Base-by-base conservation (phyloP, 2,113 vertebrate genomes). In the Okapia johnstoni region DNA sequence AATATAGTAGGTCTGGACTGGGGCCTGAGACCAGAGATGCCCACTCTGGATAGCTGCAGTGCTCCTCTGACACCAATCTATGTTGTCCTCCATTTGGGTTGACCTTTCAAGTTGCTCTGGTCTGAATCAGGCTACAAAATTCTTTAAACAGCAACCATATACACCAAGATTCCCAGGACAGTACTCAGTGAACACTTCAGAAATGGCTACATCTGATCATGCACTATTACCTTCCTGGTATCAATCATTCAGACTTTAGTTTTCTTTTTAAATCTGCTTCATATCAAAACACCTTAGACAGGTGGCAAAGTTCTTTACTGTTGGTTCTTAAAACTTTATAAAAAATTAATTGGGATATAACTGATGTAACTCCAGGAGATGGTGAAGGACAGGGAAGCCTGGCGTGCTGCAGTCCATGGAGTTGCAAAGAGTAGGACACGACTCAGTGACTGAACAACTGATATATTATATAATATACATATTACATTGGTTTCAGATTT, bases 21-120 rank as follows among this genome's bases (percentile, higher is more conserved):
- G 55, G 16, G 23, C 13, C 30, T 66, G 28, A 76, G 83, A n/a
- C 15, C 48, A 28, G 40, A n/a, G 63, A 14, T 6, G 7, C 46
- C 88, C 61, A 13, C 46, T 90, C 77, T 70, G 36, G 79, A 90
- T 0, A 90, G 43, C 16, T 16, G 13, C 14, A 2, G 40, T 15
- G 23, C 23, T 46, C n/a, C 30, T 46, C 3, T 52, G 40, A 79
- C 76, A 85, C 16, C 55, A 57, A 5, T 23, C 50, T 3, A 9
- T 4, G n/a, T 4, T 13, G 16, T 26, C 55, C 43, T 63, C 60
- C 5, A 0, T n/a, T 33, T 6, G 9, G 36, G 16, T 0, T 13
- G 28, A 17, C 12, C 40, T 97, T 54, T 63, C 52, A 52, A 40
- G 50, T 17, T 43, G 55, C 61, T 40, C 81, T 55, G 63, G 33